phyloP scores from a whole-genome alignment of 2,888 invertebrate genomes.

The Lasioglossum calceatum region DNA sequence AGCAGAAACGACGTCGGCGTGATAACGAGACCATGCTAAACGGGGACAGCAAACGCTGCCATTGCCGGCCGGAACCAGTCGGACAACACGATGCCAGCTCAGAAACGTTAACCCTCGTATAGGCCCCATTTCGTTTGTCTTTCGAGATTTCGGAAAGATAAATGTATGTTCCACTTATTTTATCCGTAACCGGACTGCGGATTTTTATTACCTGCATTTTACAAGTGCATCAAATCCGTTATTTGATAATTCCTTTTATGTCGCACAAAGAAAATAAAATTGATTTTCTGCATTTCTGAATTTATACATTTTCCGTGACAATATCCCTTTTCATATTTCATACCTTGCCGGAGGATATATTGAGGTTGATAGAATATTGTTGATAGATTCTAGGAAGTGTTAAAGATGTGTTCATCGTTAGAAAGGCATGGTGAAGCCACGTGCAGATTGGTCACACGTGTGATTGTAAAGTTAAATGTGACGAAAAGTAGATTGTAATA shows the following conservation, averaged over 20 bases:
- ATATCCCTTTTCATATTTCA: not conserved
- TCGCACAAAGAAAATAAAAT: not conserved
- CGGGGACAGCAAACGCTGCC: conserved; percentile 34
- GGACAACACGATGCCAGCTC: not conserved
- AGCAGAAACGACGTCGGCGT: conserved; percentile 44
- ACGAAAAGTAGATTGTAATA: not conserved
- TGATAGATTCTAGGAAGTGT: not conserved
- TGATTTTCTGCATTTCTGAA: too few relatives aligned
- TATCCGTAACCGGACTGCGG: too few relatives aligned
- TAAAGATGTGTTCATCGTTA: not conserved
- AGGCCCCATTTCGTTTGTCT: not conserved
- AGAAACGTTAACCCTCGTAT: not conserved
- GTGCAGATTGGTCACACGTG: not conserved
- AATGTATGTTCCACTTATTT: too few relatives aligned
- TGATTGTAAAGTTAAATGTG: not conserved
- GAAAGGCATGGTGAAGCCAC: not conserved
- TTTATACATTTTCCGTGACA: too few relatives aligned
- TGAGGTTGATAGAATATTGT: not conserved
- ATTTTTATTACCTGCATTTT: too few relatives aligned
- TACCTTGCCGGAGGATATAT: not conserved
- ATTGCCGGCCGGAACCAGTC: not conserved
- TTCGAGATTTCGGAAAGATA: too few relatives aligned
- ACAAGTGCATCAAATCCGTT: not conserved
- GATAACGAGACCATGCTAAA: conserved; percentile 50
- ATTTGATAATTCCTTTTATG: not conserved